A percentile compares a stretch with the other conserved stretches of the same genome.
Evolutionary conservation across 1,140 invertebrate genomes (phyloP).

Genomic region (Cryptotermes secundus): DNA sequence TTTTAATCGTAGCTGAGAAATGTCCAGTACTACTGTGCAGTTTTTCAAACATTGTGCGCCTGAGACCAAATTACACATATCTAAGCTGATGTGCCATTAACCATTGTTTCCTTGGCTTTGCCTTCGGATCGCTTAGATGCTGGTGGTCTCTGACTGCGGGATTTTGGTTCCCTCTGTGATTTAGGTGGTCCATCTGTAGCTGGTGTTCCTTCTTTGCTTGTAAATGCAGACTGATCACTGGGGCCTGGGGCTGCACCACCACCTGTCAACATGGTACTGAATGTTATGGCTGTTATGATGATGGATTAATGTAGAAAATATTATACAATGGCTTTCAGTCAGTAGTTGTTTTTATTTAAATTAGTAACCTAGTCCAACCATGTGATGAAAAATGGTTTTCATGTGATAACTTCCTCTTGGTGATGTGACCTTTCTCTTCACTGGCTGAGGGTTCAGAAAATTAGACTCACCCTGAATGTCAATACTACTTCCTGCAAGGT

Average conservation of each 20-base stretch:
- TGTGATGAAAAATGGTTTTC: no score
- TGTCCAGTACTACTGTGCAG: slow-evolving; percentile 28
- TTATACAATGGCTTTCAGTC: not conserved
- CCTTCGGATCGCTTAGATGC: slow-evolving; percentile 51
- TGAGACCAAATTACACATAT: slow-evolving; percentile 23
- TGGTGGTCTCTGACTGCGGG: slow-evolving; percentile 45
- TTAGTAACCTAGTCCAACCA: not conserved
- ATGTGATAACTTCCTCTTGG: not conserved
- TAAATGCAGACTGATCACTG: slow-evolving; percentile 46
- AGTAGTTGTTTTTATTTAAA: not conserved
- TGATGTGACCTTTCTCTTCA: not conserved
- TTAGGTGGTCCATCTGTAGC: slow-evolving; percentile 47
- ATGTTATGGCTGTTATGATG: not conserved
- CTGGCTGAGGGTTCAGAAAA: not conserved
- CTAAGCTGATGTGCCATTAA: slow-evolving; percentile 60
- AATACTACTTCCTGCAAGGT: not conserved
- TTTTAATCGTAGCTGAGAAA: slow-evolving; percentile 5
- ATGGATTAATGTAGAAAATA: not conserved
- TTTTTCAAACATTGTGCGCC: slow-evolving; percentile 29
- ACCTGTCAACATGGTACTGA: slow-evolving; percentile 5
- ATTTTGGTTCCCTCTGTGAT: slow-evolving; percentile 48
- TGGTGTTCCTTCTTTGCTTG: slow-evolving; percentile 47
- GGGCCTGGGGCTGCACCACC: slow-evolving; percentile 42
- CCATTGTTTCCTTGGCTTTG: slow-evolving; percentile 60
- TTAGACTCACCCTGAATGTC: not conserved